phyloP scores from a whole-genome alignment of 2,797 vertebrate genomes.

The Lagorchestes hirsutus region DNA sequence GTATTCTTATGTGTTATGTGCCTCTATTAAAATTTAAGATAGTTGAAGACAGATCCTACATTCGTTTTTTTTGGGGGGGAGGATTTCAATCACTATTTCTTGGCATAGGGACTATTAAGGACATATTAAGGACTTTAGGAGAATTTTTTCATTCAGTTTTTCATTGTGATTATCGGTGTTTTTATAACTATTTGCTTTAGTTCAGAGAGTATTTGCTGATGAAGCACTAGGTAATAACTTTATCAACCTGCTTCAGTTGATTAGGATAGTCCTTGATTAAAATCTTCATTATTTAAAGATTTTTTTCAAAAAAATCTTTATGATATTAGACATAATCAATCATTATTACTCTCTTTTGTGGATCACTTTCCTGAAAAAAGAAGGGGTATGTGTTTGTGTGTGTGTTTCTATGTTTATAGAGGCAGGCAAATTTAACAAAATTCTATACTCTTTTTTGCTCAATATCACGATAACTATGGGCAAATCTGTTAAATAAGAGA shows the following conservation, averaged over 20 bases:
- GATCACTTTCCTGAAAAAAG: neutral
- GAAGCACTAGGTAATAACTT: neutral
- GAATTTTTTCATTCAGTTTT: neutral
- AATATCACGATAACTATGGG: slow-evolving; percentile 24
- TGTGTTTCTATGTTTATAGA: neutral
- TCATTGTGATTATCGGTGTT: neutral
- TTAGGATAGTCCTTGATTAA: neutral
- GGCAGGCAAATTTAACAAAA: neutral
- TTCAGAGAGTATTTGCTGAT: neutral
- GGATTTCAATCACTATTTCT: neutral
- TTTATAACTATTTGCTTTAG: neutral
- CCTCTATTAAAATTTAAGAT: neutral
- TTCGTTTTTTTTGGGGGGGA: neutral
- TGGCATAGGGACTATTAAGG: neutral
- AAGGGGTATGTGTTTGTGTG: neutral
- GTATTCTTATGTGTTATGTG: neutral
- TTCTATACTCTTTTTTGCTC: slow-evolving; percentile 11
- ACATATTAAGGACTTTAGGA: neutral
- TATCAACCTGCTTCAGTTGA: neutral
- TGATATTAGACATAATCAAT: neutral
- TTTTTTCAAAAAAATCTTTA: neutral
- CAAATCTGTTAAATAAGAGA: neutral
- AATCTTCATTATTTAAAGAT: neutral
- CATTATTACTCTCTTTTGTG: neutral
- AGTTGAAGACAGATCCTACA: neutral